Conservation (phyloP, 2,888 invertebrate species). For the Rhingia campestris region DNA sequence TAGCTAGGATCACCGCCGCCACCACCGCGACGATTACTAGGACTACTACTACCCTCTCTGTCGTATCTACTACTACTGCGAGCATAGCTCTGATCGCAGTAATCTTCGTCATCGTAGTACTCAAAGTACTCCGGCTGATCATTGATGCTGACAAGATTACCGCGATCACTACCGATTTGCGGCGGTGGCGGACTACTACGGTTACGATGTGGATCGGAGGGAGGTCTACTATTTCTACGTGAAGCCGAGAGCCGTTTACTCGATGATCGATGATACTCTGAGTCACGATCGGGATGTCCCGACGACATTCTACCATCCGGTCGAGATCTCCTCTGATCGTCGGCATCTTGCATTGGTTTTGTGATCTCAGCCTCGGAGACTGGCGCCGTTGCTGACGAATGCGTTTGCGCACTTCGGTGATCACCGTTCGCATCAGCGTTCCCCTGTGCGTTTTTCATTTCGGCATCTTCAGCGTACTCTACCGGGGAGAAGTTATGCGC, state of each 20-base stretch:
- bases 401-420: constrained; percentile 72
- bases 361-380: constrained; percentile 68
- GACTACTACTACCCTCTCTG: constrained; percentile 53
- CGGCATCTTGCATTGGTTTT: constrained; percentile 36
- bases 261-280: constrained; percentile 72
- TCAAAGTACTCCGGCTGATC: constrained; percentile 84
- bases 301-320: constrained; percentile 75
- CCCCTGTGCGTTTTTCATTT: constrained; percentile 69
- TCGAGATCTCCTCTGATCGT: constrained; percentile 75
- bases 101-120: constrained; percentile 79
- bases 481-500: constrained; percentile 82
- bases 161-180: constrained; percentile 77
- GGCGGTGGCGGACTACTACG: constrained; percentile 76
- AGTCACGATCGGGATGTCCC: constrained; percentile 55
- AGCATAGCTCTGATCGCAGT: constrained; percentile 18
- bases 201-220: constrained; percentile 67
- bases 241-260: constrained; percentile 57
- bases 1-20: constrained; percentile 64
- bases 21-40: constrained; percentile 26
- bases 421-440: constrained; percentile 40
- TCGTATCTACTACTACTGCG: constrained; percentile 26
- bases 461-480: constrained; percentile 76
- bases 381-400: constrained; percentile 73
- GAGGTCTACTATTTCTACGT: constrained; percentile 56
- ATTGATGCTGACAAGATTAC: constrained; percentile 84